phyloP scores from a whole-genome alignment of 1,140 invertebrate genomes.

The Diploscapter pachys region DNA sequence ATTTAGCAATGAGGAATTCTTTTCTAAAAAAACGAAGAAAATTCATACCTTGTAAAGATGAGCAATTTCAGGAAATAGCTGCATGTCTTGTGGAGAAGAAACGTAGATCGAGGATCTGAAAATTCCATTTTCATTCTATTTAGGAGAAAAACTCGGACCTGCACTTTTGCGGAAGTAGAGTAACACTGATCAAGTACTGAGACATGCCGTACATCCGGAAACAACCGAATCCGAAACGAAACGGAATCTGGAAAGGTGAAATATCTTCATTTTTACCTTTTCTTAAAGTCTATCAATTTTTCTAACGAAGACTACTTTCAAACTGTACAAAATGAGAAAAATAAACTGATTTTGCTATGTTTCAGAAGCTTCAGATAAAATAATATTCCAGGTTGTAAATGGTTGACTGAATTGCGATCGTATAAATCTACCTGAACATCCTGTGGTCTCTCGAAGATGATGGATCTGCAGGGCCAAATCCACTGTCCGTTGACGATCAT shows the following conservation, averaged over 20 bases:
- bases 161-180: slow-evolving; percentile 44
- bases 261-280: too few relatives aligned
- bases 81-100: slow-evolving; percentile 39
- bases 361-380: too few relatives aligned
- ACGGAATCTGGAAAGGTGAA: slow-evolving; percentile 28
- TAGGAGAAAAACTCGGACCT: slow-evolving; percentile 11
- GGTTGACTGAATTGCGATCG: too few relatives aligned
- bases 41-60: slow-evolving; percentile 18
- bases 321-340: too few relatives aligned
- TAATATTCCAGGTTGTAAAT: too few relatives aligned
- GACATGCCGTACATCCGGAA: slow-evolving; percentile 49
- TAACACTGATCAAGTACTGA: slow-evolving; percentile 47
- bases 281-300: too few relatives aligned
- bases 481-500: slow-evolving; percentile 23
- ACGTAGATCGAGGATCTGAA: slow-evolving; percentile 31
- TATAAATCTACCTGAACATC: too few relatives aligned
- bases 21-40: not conserved
- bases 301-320: too few relatives aligned
- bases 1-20: not conserved
- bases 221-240: slow-evolving; percentile 41
- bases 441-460: not conserved
- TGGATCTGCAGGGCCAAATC: slow-evolving; percentile 30
- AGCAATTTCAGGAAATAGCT: slow-evolving; percentile 43
- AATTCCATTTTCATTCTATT: slow-evolving; percentile 7
- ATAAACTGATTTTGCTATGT: too few relatives aligned